Evolutionary conservation across 2,113 vertebrate species (phyloP).

Genomic region (Macquaria ambigua): DNA sequence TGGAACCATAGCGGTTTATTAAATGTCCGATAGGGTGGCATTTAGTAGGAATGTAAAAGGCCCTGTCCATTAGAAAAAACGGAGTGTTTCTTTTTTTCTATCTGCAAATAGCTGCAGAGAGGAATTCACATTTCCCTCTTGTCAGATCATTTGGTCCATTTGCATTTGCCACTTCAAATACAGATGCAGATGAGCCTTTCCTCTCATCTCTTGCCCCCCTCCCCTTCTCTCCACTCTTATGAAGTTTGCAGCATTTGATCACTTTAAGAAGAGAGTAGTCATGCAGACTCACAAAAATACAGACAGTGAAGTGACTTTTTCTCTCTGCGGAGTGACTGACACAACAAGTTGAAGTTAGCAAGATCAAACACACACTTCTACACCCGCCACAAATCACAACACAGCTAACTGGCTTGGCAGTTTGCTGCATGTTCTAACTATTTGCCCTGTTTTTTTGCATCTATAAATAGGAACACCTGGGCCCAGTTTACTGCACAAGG

Average conservation of each 20-base stretch:
- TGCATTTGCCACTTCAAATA: conserved; percentile 82
- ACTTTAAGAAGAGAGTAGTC: conserved; percentile 76
- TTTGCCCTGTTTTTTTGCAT: conserved; percentile 22
- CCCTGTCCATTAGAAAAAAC: conserved; percentile 49
- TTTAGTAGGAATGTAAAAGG: conserved; percentile 58
- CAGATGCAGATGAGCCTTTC: conserved; percentile 75
- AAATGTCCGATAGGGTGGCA: conserved; percentile 53
- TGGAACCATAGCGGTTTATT: conserved; percentile 57
- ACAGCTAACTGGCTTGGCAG: conserved; percentile 42
- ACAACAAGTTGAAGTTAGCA: conserved; percentile 71
- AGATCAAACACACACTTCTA: conserved; percentile 64
- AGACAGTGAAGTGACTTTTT: conserved; percentile 63
- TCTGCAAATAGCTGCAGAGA: conserved; percentile 78
- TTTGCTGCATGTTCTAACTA: conserved; percentile 40
- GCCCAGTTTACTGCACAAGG: background rate
- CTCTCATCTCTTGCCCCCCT: conserved; percentile 73
- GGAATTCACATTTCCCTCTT: conserved; percentile 79
- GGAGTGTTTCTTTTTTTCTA: conserved; percentile 19
- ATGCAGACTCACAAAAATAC: conserved; percentile 63
- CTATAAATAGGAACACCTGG: conserved; percentile 32
- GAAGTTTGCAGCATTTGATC: conserved; percentile 83
- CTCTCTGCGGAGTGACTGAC: conserved; percentile 71
- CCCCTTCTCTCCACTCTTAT: conserved; percentile 61
- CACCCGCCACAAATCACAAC: conserved; percentile 53
- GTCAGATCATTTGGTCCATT: conserved; percentile 84